Evolutionary conservation across 2,888 invertebrate species (phyloP).

Genomic region (Calliscelio sp.): DNA sequence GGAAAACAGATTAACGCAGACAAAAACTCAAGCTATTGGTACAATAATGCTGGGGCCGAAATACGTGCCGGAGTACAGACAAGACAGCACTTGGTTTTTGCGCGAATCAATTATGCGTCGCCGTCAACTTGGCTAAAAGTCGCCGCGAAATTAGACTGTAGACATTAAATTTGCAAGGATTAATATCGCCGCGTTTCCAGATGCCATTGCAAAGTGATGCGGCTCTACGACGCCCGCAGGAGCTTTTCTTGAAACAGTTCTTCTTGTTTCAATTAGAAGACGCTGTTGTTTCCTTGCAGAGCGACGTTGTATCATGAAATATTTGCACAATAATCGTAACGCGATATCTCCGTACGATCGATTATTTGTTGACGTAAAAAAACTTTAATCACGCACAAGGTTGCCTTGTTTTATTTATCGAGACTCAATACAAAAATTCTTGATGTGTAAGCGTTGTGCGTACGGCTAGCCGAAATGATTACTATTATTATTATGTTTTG

Average conservation of each 20-base stretch:
- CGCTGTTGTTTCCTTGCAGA: too few species aligned
- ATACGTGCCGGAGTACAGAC: too few species aligned
- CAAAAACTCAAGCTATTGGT: too few species aligned
- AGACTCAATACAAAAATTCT: slow-evolving; percentile 35
- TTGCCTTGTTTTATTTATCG: slow-evolving; percentile 36
- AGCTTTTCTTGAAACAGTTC: slow-evolving; percentile 67
- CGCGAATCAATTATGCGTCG: slow-evolving; percentile 79
- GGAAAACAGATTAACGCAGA: neutral
- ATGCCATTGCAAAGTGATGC: slow-evolving; percentile 71
- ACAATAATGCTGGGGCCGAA: too few species aligned
- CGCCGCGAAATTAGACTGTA: slow-evolving; percentile 82
- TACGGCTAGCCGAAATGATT: neutral
- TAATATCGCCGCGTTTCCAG: slow-evolving; percentile 78
- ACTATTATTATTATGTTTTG: slow-evolving; percentile 31
- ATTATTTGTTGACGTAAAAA: slow-evolving; percentile 15
- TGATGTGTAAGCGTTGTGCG: slow-evolving; percentile 21
- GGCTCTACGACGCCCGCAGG: slow-evolving; percentile 66
- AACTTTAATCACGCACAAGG: slow-evolving; percentile 46
- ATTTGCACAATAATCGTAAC: too few species aligned
- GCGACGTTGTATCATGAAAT: too few species aligned
- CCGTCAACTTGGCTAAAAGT: slow-evolving; percentile 31
- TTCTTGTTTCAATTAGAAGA: slow-evolving; percentile 84
- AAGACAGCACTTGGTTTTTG: too few species aligned
- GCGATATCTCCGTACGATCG: slow-evolving; percentile 42
- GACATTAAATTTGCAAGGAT: slow-evolving; percentile 84